Base-by-base conservation (phyloP, 1,140 invertebrate species). In the Berghia stephanieae region DNA sequence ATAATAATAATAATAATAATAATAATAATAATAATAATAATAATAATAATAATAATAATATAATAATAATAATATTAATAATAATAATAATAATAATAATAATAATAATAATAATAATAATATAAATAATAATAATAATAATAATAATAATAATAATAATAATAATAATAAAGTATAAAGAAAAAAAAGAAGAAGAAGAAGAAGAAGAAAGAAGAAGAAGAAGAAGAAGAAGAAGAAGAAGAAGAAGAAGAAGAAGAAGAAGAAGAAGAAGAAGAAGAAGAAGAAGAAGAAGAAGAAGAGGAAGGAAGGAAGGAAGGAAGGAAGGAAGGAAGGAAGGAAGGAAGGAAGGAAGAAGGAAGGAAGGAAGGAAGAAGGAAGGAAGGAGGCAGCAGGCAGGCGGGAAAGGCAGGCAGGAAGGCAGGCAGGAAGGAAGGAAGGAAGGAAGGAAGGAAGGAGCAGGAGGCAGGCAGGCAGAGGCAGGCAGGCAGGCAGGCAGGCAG, bases 201-300 rank as follows among this genome's bases (percentile, higher is more conserved):
- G 46, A 52, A 24, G n/a, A 24, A 60, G 57, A 60, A n/a, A 21
- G 21, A n/a, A 3, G 31, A 34, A 34, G n/a, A n/a, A 67, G 31
- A 34, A 67, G 63, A 67, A 34, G 31, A 34, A 67, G 63, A 67
- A 34, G 27, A 27, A 67, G 27, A 34, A 67, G 63, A 67, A 34
- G 0, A 34, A 67, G 63, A 67, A 34, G 27, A 3, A 8, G 24
- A 3, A 8, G 63, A 67, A 34, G 27, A 27, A 67, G 27, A 31
- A 60, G 57, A n/a, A 24, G n/a, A 6, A 60, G n/a, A 31, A 24
- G 34, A 31, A 60, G n/a, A n/a, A 31, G 34, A 31, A 60, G 8
- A 60, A 5, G n/a, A 24, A 66, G 8, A n/a, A 24, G n/a, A 24
- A 60, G 8, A 60, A 24, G n/a, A 24, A 6, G n/a, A 4, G 34